Percentiles rank a stretch among this genome's conserved stretches.
Conservation (phyloP, 2,888 invertebrate species). For the Patella pellucida region DNA sequence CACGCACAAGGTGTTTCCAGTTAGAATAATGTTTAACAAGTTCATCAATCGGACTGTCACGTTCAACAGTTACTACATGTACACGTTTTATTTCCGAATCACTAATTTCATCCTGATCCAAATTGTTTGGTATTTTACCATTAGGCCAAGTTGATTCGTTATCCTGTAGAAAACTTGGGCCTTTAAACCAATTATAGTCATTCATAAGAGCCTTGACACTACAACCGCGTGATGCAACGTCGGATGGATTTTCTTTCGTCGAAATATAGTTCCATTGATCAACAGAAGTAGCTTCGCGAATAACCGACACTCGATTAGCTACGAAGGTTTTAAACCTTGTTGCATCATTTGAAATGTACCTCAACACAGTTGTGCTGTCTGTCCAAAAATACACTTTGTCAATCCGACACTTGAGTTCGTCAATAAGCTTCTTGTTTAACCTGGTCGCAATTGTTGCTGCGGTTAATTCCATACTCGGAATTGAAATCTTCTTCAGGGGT, state of each 20-base stretch:
- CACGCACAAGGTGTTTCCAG: too few relatives aligned
- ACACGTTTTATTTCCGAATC: too few relatives aligned
- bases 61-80: too few relatives aligned
- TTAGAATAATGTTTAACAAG: too few relatives aligned
- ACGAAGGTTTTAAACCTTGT: slow-evolving; percentile 19
- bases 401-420: not conserved
- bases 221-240: slow-evolving; percentile 30
- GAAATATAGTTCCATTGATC: slow-evolving; percentile 33
- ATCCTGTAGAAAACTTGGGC: too few relatives aligned
- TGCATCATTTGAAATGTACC: slow-evolving; percentile 16
- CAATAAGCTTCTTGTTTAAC: slow-evolving; percentile 10
- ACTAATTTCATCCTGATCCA: too few relatives aligned
- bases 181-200: too few relatives aligned
- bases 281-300: slow-evolving; percentile 11
- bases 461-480: slow-evolving; percentile 17
- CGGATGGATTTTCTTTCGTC: slow-evolving; percentile 35
- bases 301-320: slow-evolving; percentile 8
- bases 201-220: too few relatives aligned
- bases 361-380: slow-evolving; percentile 20
- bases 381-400: slow-evolving; percentile 20
- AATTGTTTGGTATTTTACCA: too few relatives aligned
- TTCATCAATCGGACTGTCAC: too few relatives aligned
- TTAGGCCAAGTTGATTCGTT: too few relatives aligned
- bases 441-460: slow-evolving; percentile 15
- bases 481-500: slow-evolving; percentile 16